Percentiles rank a stretch among this genome's conserved stretches.
Conservation (phyloP, 2,888 invertebrate species). For the Iphiclides podalirius region DNA sequence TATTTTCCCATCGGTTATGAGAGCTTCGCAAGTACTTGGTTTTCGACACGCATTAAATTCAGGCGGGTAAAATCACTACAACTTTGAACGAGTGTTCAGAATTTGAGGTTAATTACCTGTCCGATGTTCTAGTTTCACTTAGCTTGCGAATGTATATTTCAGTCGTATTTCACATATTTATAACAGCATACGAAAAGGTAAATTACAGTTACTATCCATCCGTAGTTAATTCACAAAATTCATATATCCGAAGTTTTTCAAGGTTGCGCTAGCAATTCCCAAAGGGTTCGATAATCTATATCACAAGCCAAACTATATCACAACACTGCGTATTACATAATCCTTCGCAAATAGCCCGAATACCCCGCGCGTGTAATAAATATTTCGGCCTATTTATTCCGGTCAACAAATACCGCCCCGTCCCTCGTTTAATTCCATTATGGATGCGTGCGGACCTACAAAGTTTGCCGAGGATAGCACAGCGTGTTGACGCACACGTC, state of each 20-base stretch:
- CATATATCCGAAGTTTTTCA: background rate
- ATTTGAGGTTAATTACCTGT: too few relatives aligned
- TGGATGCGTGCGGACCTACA: conserved; percentile 31
- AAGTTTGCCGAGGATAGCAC: conserved; percentile 32
- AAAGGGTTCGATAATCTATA: background rate
- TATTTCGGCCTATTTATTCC: conserved; percentile 38
- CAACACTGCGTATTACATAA: conserved; percentile 26
- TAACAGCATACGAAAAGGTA: too few relatives aligned
- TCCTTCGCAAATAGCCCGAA: conserved; percentile 33
- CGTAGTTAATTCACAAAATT: too few relatives aligned
- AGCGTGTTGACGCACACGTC: conserved; percentile 25
- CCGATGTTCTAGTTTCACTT: too few relatives aligned
- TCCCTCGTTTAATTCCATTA: conserved; percentile 38
- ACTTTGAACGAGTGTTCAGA: too few relatives aligned
- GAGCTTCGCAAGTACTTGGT: too few relatives aligned
- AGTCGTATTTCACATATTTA: too few relatives aligned
- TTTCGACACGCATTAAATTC: too few relatives aligned
- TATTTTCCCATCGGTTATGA: too few relatives aligned
- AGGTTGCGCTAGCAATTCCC: background rate
- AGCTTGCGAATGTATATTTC: too few relatives aligned
- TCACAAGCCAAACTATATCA: conserved; percentile 11
- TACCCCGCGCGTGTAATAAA: conserved; percentile 30
- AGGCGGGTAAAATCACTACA: too few relatives aligned
- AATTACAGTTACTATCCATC: too few relatives aligned
- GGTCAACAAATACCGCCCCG: conserved; percentile 35